Evolutionary conservation across 2,797 vertebrate genomes (phyloP).

Genomic region (Manis javanica): DNA sequence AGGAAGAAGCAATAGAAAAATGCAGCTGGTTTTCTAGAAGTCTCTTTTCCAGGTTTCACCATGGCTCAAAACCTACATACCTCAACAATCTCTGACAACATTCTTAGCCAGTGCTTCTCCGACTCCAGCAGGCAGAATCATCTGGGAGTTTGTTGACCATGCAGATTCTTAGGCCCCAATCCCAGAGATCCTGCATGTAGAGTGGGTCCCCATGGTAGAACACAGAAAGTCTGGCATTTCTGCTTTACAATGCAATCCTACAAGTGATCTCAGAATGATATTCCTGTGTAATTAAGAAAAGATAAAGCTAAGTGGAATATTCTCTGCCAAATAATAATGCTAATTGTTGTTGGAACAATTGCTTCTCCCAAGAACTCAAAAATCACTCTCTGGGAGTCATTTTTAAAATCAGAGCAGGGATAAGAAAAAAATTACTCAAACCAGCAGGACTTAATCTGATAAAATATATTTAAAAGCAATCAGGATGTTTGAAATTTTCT

Average conservation of each 20-base stretch:
- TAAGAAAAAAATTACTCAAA: background rate
- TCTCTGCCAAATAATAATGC: background rate
- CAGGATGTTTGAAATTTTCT: background rate
- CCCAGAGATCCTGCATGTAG: background rate
- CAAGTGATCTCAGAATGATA: background rate
- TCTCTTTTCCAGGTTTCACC: background rate
- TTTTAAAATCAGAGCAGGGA: background rate
- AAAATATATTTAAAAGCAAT: background rate
- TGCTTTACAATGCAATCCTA: background rate
- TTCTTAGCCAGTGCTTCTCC: background rate
- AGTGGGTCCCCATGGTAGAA: background rate
- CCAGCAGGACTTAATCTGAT: background rate
- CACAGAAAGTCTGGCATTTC: background rate
- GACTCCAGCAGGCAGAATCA: background rate
- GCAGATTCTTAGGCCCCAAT: background rate
- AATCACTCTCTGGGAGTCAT: background rate
- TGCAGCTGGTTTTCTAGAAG: background rate
- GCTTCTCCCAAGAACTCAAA: background rate
- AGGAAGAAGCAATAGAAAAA: background rate
- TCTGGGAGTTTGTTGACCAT: background rate
- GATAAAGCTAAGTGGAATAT: background rate
- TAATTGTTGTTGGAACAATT: background rate
- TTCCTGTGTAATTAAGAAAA: background rate
- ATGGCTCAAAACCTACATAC: background rate
- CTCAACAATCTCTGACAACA: background rate